phyloP scores from a whole-genome alignment of 1,140 invertebrate species.

The Pachyrhynchus sulphureomaculatus region DNA sequence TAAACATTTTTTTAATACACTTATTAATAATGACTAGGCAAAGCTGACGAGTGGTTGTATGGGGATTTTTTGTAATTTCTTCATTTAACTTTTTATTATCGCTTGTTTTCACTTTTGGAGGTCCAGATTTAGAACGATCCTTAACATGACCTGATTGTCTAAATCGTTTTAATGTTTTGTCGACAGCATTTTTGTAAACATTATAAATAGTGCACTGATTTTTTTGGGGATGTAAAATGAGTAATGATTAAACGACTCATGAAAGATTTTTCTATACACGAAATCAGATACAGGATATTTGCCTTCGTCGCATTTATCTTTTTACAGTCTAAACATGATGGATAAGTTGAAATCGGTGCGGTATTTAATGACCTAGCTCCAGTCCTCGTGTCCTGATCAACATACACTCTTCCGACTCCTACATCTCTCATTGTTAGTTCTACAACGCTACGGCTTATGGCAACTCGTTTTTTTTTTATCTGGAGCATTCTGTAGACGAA shows the following conservation, averaged over 20 bases:
- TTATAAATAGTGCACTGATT: not conserved
- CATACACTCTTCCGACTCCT: not conserved
- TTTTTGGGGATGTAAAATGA: constrained; percentile 6
- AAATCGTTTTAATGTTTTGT: too few species aligned
- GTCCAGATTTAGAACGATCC: too few species aligned
- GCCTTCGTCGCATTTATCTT: not conserved
- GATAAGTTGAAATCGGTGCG: not conserved
- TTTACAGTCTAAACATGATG: constrained; percentile 3
- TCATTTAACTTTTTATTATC: too few species aligned
- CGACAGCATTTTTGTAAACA: not conserved
- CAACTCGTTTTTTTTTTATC: not conserved
- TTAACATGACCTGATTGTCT: too few species aligned
- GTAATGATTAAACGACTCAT: not conserved
- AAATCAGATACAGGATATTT: not conserved
- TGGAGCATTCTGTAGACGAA: not conserved
- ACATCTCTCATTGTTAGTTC: not conserved
- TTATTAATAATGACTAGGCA: too few species aligned
- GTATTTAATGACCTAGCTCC: not conserved
- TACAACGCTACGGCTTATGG: not conserved
- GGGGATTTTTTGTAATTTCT: too few species aligned
- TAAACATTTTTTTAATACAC: too few species aligned
- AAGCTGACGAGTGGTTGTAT: too few species aligned
- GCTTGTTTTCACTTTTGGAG: too few species aligned
- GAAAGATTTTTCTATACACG: constrained; percentile 14
- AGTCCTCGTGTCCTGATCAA: not conserved